A percentile compares a stretch with the other conserved stretches of the same genome.
Evolutionary conservation across 2,113 vertebrate genomes (phyloP).

Genomic region (Lates calcarifer): DNA sequence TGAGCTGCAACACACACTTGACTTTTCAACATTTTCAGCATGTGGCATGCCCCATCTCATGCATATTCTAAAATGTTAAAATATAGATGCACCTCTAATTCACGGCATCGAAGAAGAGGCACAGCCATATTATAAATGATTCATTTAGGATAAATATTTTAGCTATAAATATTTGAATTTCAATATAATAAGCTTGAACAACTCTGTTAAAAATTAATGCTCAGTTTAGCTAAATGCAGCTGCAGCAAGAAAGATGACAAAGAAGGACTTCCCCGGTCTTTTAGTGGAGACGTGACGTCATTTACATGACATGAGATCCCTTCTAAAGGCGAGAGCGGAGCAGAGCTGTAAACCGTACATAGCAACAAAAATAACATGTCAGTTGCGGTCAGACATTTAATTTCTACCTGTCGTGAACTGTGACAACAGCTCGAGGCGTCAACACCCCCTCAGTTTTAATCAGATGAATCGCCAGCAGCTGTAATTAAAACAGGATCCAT

Average conservation of each 20-base stretch:
- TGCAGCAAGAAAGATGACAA: background rate
- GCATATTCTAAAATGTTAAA: conserved; percentile 13
- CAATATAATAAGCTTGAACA: background rate
- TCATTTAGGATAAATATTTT: background rate
- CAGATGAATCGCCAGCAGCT: conserved; percentile 26
- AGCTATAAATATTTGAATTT: conserved; percentile 1
- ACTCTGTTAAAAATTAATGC: conserved; percentile 12
- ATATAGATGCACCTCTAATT: background rate
- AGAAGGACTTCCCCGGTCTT: background rate
- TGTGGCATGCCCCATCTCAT: conserved; percentile 5
- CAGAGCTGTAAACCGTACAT: background rate
- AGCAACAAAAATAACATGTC: conserved; percentile 2
- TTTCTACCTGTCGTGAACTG: conserved; percentile 48
- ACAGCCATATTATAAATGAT: background rate
- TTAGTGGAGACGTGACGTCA: background rate
- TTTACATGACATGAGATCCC: conserved; percentile 29
- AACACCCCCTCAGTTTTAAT: conserved; percentile 34
- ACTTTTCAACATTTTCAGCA: background rate
- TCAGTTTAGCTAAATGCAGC: background rate
- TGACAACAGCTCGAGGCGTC: conserved; percentile 32
- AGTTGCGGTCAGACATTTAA: conserved; percentile 30
- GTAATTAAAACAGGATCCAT: conserved; percentile 43
- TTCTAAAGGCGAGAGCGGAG: background rate
- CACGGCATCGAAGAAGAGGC: background rate
- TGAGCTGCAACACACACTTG: conserved; percentile 22